These are phyloP conservation scores for Chloroceryle inda DNA, from an alignment of 2,797 vertebrate species.

Conservation along the genomic window DNA sequence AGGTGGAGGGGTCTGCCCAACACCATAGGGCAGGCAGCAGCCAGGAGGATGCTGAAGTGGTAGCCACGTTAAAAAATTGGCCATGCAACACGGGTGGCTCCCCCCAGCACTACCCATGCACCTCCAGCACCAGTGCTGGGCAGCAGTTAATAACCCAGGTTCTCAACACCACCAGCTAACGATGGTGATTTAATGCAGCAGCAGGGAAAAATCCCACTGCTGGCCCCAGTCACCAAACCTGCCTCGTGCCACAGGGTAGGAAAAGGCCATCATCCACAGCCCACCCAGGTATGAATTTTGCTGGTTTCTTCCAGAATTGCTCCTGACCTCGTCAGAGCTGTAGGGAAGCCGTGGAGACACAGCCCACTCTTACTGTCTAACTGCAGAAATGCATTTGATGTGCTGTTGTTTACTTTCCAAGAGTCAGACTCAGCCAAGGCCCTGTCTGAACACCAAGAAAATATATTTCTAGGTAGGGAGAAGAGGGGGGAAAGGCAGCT, in stretches of 20 bases:
- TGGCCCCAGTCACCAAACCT: not conserved
- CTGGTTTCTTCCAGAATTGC: not conserved
- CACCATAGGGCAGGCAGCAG: not conserved
- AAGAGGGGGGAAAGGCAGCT: not conserved
- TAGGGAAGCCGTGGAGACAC: not conserved
- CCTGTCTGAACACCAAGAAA: not conserved
- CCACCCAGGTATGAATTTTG: not conserved
- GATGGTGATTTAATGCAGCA: not conserved
- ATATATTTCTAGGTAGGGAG: not conserved
- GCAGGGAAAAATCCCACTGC: not conserved
- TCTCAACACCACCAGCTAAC: not conserved
- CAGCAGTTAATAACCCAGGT: not conserved
- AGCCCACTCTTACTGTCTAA: not conserved
- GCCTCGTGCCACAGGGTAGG: rapidly evolving
- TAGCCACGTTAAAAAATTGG: not conserved
- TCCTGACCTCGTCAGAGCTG: not conserved
- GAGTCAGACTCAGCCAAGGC: not conserved
- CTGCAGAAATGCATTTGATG: not conserved
- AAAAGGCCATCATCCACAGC: not conserved
- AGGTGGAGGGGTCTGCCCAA: not conserved
- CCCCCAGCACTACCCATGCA: not conserved
- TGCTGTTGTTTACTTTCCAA: not conserved
- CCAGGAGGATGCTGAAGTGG: not conserved
- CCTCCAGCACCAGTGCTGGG: not conserved
- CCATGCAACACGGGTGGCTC: rapidly evolving